Evolutionary conservation across 2,113 vertebrate genomes (phyloP), one percentile per base, ranked within the genome.

Genomic region (Nyctibius bracteatus): DNA sequence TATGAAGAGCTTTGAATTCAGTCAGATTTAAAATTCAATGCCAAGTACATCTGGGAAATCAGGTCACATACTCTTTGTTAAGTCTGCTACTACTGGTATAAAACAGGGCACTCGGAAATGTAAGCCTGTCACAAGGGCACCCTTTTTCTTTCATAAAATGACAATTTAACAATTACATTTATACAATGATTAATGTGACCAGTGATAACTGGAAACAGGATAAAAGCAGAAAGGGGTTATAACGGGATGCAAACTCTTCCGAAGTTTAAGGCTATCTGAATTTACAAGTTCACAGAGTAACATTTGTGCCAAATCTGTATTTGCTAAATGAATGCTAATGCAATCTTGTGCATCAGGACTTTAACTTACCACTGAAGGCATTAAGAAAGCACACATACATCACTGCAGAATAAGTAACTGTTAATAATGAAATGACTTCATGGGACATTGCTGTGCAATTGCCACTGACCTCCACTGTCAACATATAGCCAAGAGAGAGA

Each of bases 21-120:
- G 44, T 90, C 68, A 91, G 67, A 88, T 96, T 97, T 97, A 95
- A 97, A 97, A 97, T 95, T 96, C 93, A 86, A 66, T 28, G 13
- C 71, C 89, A 93, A 95, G 84, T 94, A 81, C 88, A 95, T 87
- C 62, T 95, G 88, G 86, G 87, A 97, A 96, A 97, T 94, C 96
- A 91, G 88, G 94, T 93, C 94, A 94, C 94, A 82, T 95, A 81
- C 46, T 89, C 86, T 96, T 91, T 96, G 90, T 93, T 72, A 91
- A 95, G 54, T 73, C 70, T 96, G 83, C 81, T 82, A 66, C 80
- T 81, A 39, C 75, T 89, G 51, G 39, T 61, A 80, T 77, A 81
- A 93, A 95, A 79, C 83, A 82, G 12, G 12, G 47, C 59, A 81
- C 67, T 72, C 7, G 23, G 65, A 96, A 94, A 90, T 78, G 44